Evolutionary conservation across 1,140 invertebrate genomes (phyloP).

Genomic region (Goniozus legneri): DNA sequence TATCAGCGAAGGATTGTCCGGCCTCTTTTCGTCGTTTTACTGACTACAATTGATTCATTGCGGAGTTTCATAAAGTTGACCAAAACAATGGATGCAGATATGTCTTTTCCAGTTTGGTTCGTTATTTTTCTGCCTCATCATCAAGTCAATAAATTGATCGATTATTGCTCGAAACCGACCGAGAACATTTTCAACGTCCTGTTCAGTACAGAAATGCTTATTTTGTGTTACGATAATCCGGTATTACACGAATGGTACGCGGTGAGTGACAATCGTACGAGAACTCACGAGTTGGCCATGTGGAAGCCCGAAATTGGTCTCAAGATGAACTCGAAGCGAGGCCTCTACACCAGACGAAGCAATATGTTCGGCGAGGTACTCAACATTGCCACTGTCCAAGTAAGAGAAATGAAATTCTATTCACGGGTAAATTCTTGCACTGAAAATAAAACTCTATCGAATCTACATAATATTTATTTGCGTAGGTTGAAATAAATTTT

Average conservation of each 20-base stretch:
- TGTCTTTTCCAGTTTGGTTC: constrained; percentile 13
- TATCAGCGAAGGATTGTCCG: constrained; percentile 1
- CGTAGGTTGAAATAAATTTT: background rate
- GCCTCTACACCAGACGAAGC: constrained; percentile 18
- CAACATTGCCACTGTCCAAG: constrained; percentile 15
- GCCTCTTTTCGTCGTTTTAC: constrained; percentile 25
- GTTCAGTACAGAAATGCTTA: constrained; percentile 14
- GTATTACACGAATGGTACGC: constrained; percentile 16
- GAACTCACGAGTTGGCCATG: constrained; percentile 12
- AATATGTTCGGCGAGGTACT: constrained; percentile 21
- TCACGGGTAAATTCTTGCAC: too few species aligned
- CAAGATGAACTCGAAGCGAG: background rate
- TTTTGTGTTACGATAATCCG: constrained; percentile 6
- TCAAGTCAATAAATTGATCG: background rate
- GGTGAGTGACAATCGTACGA: constrained; percentile 13
- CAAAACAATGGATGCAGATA: background rate
- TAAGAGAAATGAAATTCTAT: too few species aligned
- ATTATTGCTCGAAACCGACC: constrained; percentile 3
- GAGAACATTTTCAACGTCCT: constrained; percentile 9
- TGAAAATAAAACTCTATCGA: too few species aligned
- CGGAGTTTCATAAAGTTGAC: constrained; percentile 14
- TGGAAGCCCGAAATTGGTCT: constrained; percentile 19
- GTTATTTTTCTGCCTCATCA: constrained; percentile 4
- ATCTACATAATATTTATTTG: too few species aligned
- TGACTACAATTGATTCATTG: constrained; percentile 10